Conservation (phyloP, 2,113 vertebrate species). For the Lamprotornis superbus region DNA sequence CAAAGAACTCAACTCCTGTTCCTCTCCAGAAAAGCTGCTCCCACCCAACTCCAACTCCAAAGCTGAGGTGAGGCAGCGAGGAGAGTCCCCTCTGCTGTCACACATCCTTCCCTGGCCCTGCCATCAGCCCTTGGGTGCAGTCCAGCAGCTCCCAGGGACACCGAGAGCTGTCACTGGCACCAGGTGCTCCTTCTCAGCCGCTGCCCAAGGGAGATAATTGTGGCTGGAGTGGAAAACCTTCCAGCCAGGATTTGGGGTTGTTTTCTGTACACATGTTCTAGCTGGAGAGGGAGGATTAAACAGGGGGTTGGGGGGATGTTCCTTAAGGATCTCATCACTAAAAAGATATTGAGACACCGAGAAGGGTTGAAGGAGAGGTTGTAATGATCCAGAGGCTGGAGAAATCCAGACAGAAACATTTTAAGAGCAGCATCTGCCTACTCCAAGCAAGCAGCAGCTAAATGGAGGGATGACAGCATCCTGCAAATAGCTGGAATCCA, state of each 20-base stretch:
- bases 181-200: not conserved
- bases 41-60: not conserved
- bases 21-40: not conserved
- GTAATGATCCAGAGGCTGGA: not conserved
- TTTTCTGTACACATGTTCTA: not conserved
- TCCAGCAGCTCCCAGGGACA: not conserved
- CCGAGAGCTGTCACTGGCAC: not conserved
- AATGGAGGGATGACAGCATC: slow-evolving; percentile 21
- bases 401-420: not conserved
- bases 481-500: slow-evolving; percentile 4
- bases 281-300: not conserved
- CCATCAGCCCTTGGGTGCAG: not conserved
- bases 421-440: slow-evolving; percentile 11
- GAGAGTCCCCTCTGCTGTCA: not conserved
- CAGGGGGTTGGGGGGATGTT: not conserved
- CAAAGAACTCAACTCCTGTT: not conserved
- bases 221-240: not conserved
- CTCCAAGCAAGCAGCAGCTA: not conserved
- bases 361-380: not conserved
- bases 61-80: not conserved
- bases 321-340: not conserved
- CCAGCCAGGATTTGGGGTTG: not conserved
- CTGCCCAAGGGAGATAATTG: not conserved
- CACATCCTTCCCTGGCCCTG: not conserved
- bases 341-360: not conserved